A percentile compares a stretch with the other conserved stretches of the same genome.
These are phyloP conservation scores for Osmerus eperlanus DNA, from an alignment of 2,113 vertebrate genomes.

Conservation along the genomic window DNA sequence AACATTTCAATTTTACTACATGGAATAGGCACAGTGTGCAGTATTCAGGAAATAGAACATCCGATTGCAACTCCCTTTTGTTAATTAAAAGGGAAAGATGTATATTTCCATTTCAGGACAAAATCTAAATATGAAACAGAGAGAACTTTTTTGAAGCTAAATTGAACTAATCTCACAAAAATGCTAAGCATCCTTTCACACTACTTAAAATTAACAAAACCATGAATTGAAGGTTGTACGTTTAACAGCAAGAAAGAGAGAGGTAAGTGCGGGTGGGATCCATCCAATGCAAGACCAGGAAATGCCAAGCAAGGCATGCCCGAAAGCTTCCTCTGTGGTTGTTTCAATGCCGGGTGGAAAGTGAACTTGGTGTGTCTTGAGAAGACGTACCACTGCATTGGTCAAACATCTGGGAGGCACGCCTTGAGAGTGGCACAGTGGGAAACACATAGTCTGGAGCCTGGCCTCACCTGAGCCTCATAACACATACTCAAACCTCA, in stretches of 20 bases:
- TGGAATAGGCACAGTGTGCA: no score
- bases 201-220: not conserved
- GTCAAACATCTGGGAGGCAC: slow-evolving; percentile 51
- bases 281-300: slow-evolving; percentile 49
- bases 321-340: slow-evolving; percentile 52
- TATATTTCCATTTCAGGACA: slow-evolving; percentile 49
- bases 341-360: slow-evolving; percentile 46
- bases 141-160: slow-evolving; percentile 18
- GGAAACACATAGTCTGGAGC: slow-evolving; percentile 37
- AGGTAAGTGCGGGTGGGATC: slow-evolving; percentile 32
- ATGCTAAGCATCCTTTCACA: not conserved
- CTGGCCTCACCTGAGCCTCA: not conserved
- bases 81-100: slow-evolving; percentile 35
- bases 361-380: slow-evolving; percentile 33
- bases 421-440: slow-evolving; percentile 7
- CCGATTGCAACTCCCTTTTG: no score
- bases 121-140: slow-evolving; percentile 41
- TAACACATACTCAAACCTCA: no score
- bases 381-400: slow-evolving; percentile 5
- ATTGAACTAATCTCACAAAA: slow-evolving; percentile 15
- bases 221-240: slow-evolving; percentile 17
- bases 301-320: slow-evolving; percentile 61
- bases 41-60: no score
- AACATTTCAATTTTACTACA: no score
- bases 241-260: slow-evolving; percentile 32